Base-by-base conservation (phyloP, 2,113 vertebrate genomes). In the Hippoglossus stenolepis region DNA sequence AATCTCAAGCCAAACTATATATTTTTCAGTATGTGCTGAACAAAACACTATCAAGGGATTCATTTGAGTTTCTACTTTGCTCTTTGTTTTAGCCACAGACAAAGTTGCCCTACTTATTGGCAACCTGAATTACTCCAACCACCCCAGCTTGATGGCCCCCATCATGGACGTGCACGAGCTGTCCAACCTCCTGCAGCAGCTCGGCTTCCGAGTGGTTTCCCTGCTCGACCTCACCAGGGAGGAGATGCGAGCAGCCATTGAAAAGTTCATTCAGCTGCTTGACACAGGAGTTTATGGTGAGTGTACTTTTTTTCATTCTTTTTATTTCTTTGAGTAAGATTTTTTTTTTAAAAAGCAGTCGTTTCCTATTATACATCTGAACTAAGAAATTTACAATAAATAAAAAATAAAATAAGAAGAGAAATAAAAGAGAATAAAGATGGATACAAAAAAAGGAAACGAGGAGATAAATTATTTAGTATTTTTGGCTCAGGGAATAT, bases 31-130 rank as follows among this genome's bases (percentile, higher is more conserved):
- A 20, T 51, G 4, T 40, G 17, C 12, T 24, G 17, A 2, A 73
- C 45, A 65, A 54, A 54, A 56, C n/a, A 12, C 40, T 18, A n/a
- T 38, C 5, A 20, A 0, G 1, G 5, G 10, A 47, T 69, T 10
- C 51, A 21, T 65, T 14, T 1, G 0, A 45, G 72, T 56, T 85
- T 68, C 12, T 18, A 6, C 47, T 51, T 51, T 74, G 18, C 49
- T 62, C 17, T 21, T 79, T 77, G 61, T 3, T 82, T 66, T 28
- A 97, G 96, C 96, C 35, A 94, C 94, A 38, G 96, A 95, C 85
- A 97, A 97, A 89, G 94, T 97, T 35, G 96, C 96, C 0, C 90
- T 97, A 68, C 26, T 97, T 38, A 96, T 97, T 70, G 96, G 96
- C 73, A 97, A 97, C 87, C 90, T 97, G 70, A 90, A 88, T 85